Evolutionary conservation across 1,140 invertebrate genomes (phyloP), one percentile per base, ranked within the genome.

Genomic region (Linepithema humile): DNA sequence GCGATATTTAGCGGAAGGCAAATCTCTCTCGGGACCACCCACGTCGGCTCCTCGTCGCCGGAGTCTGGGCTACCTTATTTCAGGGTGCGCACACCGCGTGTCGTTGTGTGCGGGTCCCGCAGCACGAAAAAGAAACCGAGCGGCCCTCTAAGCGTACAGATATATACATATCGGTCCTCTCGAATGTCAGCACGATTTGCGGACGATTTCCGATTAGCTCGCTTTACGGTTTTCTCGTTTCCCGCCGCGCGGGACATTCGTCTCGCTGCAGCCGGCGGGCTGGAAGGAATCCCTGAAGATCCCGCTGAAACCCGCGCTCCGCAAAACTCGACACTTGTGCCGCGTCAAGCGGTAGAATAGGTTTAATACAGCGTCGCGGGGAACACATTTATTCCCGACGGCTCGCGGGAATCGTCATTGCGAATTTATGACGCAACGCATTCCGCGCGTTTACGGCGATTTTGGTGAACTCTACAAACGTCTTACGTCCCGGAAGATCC

Each of bases 1-100:
- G 92, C 92, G 93, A 94, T 94, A 94, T 93, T 94, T 94, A 94
- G 93, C 93, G 92, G 92, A 93, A 94, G 93, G 93, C 92, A 93
- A 93, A 93, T 93, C 93, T 93, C 92, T 92, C 90, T 87, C 85
- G 90, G n/a, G 93, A 91, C 93, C 93, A 93, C 92, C 92, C 92
- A 94, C 92, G 88, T 92, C 82, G 93, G 86, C 70, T 88, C 53
- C 74, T 78, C 73, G 65, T 84, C 88, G 78, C 64, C 43, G 82
- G 77, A 67, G 85, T 85, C 88, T 86, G 65, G 88, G 89, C 90
- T 93, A 92, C 92, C 91, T 93, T 93, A 93, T 93, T 93, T 92
- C 90, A 90, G 89, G 87, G 85, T 88, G 85, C 88, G 88, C 87
- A 70, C n/a, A n/a, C n/a, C n/a, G 29, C 35, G 75, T 70, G 70